Percentiles rank a stretch among this genome's conserved stretches.
phyloP scores from a whole-genome alignment of 2,888 invertebrate species.

The Spodoptera exigua region DNA sequence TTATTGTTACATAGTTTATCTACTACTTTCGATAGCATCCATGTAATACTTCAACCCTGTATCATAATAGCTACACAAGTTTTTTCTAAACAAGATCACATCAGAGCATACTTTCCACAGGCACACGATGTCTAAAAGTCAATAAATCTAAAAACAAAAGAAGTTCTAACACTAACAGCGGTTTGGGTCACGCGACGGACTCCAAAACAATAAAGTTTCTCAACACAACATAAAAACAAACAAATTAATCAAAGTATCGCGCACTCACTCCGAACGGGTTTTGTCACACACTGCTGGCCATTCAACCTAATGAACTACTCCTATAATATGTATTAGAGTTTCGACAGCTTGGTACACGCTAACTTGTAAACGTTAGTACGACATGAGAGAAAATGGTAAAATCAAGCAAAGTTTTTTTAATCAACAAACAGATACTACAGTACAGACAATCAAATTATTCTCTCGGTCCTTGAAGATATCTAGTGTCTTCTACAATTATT shows the following conservation, averaged over 20 bases:
- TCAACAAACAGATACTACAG: too few species aligned
- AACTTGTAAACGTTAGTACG: not conserved
- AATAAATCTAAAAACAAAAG: slow-evolving; percentile 53
- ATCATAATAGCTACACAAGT: not conserved
- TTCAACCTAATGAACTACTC: slow-evolving; percentile 38
- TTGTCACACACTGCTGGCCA: slow-evolving; percentile 23
- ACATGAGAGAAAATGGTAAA: too few species aligned
- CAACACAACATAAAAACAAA: slow-evolving; percentile 40
- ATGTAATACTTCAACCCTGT: too few species aligned
- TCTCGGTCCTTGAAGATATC: too few species aligned
- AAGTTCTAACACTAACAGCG: slow-evolving; percentile 34
- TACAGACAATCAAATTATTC: too few species aligned
- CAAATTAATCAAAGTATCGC: slow-evolving; percentile 54
- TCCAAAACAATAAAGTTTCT: slow-evolving; percentile 52
- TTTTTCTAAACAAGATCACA: slow-evolving; percentile 1
- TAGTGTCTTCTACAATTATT: too few species aligned
- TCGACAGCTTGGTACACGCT: slow-evolving; percentile 5
- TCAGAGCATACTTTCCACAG: slow-evolving; percentile 31
- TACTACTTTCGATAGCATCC: too few species aligned
- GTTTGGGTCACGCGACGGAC: slow-evolving; percentile 34
- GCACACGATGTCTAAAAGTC: slow-evolving; percentile 17
- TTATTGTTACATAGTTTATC: too few species aligned
- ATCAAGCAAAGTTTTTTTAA: too few species aligned
- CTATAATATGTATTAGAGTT: slow-evolving; percentile 13
- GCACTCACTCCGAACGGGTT: slow-evolving; percentile 26